Conservation (phyloP, 2,888 invertebrate genomes). For the Sinotaia quadrata region DNA sequence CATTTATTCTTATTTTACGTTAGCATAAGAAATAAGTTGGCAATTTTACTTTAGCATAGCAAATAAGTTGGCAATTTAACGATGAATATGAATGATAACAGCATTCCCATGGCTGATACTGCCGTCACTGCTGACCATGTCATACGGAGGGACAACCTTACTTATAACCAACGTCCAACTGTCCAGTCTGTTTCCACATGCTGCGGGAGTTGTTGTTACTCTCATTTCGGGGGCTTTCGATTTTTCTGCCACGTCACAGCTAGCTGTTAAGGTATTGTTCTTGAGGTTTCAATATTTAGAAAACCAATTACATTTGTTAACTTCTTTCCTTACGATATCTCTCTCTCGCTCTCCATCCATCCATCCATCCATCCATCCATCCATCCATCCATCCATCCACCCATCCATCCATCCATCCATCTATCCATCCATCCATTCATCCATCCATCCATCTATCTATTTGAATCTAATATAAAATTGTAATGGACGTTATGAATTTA, state of each 20-base stretch:
- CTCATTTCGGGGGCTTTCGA: constrained; percentile 22
- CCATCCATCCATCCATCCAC: too few relatives aligned
- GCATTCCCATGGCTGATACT: constrained; percentile 19
- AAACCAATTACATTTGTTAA: background rate
- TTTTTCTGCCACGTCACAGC: constrained; percentile 18
- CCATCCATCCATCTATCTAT: too few relatives aligned
- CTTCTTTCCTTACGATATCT: background rate
- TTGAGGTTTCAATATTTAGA: background rate
- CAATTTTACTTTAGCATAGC: too few relatives aligned
- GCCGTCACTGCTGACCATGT: constrained; percentile 10
- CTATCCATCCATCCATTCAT: too few relatives aligned
- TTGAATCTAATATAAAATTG: too few relatives aligned
- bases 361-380: too few relatives aligned
- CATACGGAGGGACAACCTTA: constrained; percentile 21
- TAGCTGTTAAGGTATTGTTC: constrained; percentile 16
- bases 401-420: too few relatives aligned
- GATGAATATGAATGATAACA: background rate
- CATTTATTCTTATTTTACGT: too few relatives aligned
- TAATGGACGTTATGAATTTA: too few relatives aligned
- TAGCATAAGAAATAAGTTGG: too few relatives aligned
- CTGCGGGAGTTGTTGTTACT: constrained; percentile 12
- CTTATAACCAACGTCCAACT: constrained; percentile 28
- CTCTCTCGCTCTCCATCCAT: background rate
- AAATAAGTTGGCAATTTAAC: background rate
- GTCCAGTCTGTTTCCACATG: constrained; percentile 13